Evolutionary conservation across 2,888 invertebrate genomes (phyloP).

Genomic region (Himalopsyche japonica): DNA sequence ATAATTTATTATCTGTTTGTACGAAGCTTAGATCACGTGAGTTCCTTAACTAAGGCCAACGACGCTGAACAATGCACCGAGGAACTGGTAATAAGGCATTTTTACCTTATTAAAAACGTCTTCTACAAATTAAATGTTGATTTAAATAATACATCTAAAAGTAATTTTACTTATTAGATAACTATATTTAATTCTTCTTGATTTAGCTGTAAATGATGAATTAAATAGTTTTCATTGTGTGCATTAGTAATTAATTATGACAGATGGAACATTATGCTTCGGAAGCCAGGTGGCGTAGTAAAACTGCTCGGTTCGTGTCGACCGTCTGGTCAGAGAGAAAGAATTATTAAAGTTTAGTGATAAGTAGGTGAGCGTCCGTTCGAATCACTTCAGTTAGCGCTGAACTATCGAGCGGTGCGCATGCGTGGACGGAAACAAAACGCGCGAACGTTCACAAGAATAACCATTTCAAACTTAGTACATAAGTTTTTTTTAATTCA

Average conservation of each 20-base stretch:
- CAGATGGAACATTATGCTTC: background rate
- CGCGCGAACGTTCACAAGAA: background rate
- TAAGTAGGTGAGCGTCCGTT: slow-evolving; percentile 29
- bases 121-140: no score
- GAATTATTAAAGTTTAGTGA: slow-evolving; percentile 9
- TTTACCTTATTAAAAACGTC: no score
- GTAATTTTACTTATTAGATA: no score
- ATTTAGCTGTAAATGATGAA: background rate
- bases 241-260: background rate
- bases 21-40: no score
- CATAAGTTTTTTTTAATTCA: background rate
- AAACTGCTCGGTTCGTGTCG: background rate
- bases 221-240: background rate
- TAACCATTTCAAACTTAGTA: background rate
- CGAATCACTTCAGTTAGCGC: slow-evolving; percentile 27
- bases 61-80: no score
- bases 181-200: no score
- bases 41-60: no score
- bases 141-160: no score
- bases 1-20: no score
- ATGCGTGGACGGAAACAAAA: slow-evolving; percentile 13
- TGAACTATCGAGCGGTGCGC: slow-evolving; percentile 32
- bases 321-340: background rate
- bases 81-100: no score
- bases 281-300: background rate